These are phyloP conservation scores for Anoplius nigerrimus DNA, from an alignment of 2,888 invertebrate genomes.

Conservation along the genomic window DNA sequence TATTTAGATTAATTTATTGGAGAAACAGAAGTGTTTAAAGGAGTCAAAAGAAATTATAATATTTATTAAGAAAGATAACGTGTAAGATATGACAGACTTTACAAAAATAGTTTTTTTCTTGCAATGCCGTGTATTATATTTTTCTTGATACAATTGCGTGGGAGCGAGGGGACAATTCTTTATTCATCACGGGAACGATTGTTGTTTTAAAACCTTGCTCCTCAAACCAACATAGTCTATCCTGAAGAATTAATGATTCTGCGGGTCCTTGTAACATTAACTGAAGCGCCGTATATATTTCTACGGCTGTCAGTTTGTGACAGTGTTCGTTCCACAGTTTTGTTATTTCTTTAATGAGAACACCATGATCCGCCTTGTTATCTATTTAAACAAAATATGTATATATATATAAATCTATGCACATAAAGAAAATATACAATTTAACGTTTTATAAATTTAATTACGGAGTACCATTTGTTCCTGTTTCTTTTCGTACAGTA, in stretches of 20 bases:
- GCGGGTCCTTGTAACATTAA: constrained; percentile 66
- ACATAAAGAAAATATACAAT: background rate
- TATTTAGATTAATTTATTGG: background rate
- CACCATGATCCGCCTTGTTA: background rate
- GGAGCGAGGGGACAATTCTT: constrained; percentile 66
- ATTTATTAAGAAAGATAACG: background rate
- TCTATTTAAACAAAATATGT: constrained; percentile 9
- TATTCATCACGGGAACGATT: constrained; percentile 60
- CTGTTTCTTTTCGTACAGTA: constrained; percentile 9
- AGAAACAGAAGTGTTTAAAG: background rate
- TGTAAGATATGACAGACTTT: background rate
- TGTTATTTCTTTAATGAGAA: constrained; percentile 35
- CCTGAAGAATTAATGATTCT: constrained; percentile 66
- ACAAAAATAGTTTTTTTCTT: background rate
- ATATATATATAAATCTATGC: background rate
- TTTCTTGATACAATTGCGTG: constrained; percentile 65
- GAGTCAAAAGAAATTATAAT: background rate
- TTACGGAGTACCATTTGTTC: constrained; percentile 13
- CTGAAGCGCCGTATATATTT: constrained; percentile 70
- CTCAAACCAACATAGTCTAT: constrained; percentile 64
- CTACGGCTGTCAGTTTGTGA: constrained; percentile 54
- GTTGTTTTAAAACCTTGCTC: constrained; percentile 58
- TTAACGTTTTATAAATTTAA: background rate
- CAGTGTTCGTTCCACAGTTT: constrained; percentile 59
- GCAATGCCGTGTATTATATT: constrained; percentile 34